Evolutionary conservation across 2,797 vertebrate species (phyloP).

Genomic region (Pseudotriccus pelzelni): DNA sequence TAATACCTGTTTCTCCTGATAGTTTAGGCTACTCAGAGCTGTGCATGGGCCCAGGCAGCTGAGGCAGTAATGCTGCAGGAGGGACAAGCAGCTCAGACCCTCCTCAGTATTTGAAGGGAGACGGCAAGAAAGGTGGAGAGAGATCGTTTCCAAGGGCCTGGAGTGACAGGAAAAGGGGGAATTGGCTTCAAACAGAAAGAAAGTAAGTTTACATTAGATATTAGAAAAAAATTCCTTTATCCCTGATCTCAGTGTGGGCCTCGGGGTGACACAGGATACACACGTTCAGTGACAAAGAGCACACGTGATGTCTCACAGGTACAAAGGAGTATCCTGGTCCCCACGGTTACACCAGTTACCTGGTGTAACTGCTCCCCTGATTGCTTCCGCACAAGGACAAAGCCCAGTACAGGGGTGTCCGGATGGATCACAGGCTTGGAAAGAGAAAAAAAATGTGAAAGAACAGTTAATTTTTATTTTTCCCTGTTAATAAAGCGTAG

Average conservation of each 20-base stretch:
- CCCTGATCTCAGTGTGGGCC: neutral
- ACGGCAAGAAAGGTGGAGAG: too few relatives aligned
- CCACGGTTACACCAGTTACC: neutral
- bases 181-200: too few relatives aligned
- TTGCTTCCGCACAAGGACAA: neutral
- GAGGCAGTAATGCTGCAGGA: neutral
- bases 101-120: too few relatives aligned
- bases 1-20: fast-evolving
- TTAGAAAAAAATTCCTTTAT: too few relatives aligned
- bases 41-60: neutral
- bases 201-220: too few relatives aligned
- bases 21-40: neutral
- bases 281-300: neutral
- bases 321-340: neutral
- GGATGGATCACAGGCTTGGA: constrained; percentile 1
- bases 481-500: constrained; percentile 70
- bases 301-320: neutral
- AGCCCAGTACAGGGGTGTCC: neutral
- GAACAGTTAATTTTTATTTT: constrained; percentile 42
- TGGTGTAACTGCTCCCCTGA: neutral
- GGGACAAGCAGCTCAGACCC: neutral
- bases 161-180: too few relatives aligned
- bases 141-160: too few relatives aligned
- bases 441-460: neutral
- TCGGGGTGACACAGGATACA: neutral